A percentile compares a stretch with the other conserved stretches of the same genome.
Evolutionary conservation across 30 jellyfish, hydroid and myxozoan species (phyloP).

Genomic region (Chrysaora quinquecirrha): DNA sequence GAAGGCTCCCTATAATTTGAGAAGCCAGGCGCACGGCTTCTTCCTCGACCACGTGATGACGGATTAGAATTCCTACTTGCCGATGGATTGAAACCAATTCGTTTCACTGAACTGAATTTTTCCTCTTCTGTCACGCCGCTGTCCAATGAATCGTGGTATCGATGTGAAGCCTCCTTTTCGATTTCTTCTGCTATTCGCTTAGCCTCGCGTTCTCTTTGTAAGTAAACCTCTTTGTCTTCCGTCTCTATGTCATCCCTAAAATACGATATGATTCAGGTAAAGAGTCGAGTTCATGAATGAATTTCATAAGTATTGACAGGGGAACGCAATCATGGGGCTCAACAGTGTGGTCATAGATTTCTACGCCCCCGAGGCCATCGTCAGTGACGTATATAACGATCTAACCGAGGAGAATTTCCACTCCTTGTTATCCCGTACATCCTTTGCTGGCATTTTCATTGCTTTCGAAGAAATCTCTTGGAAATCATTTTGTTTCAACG

Average conservation of each 20-base stretch:
- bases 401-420: no score
- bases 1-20: neutral
- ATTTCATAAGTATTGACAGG: no score
- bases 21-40: constrained; percentile 26
- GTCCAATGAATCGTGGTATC: constrained; percentile 53
- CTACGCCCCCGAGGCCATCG: no score
- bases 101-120: constrained; percentile 62
- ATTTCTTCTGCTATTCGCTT: constrained; percentile 39
- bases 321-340: no score
- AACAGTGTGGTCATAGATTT: no score
- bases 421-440: no score
- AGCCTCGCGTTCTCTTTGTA: constrained; percentile 46
- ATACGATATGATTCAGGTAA: neutral
- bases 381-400: no score
- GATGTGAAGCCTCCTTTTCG: constrained; percentile 17
- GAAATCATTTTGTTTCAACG: no score
- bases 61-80: constrained; percentile 13
- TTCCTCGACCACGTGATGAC: constrained; percentile 44
- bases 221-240: constrained; percentile 22
- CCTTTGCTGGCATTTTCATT: no score
- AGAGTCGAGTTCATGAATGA: no score
- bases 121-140: constrained; percentile 84
- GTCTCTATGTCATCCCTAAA: constrained; percentile 67
- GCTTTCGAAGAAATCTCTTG: no score
- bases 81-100: constrained; percentile 17